These are phyloP conservation scores for Ardeotis arabs DNA, from an alignment of 2,113 vertebrate species.

Conservation along the genomic window DNA sequence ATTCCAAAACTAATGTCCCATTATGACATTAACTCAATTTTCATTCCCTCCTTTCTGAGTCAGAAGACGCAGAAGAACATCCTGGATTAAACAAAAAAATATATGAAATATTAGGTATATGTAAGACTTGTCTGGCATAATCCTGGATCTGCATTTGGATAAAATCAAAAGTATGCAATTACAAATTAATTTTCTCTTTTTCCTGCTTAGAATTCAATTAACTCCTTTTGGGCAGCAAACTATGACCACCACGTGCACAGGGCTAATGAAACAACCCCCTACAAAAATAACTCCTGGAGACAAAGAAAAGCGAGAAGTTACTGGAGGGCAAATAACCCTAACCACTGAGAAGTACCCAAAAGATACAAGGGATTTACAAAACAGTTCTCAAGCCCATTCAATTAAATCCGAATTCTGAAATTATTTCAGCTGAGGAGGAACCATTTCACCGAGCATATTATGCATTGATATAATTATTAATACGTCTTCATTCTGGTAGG, in stretches of 20 bases:
- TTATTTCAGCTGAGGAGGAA: not conserved
- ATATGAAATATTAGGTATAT: not conserved
- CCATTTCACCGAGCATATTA: not conserved
- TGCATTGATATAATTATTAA: not conserved
- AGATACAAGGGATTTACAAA: not conserved
- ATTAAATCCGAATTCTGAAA: not conserved
- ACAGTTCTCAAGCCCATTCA: not conserved
- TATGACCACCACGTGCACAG: not conserved
- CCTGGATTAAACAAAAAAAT: not conserved
- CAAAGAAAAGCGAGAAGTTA: not conserved
- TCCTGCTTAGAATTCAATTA: not conserved
- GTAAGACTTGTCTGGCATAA: not conserved
- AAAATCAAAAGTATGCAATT: slow-evolving; percentile 5
- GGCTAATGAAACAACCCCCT: not conserved
- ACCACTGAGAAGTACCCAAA: not conserved
- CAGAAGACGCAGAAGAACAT: not conserved
- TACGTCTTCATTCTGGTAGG: not conserved
- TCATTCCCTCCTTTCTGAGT: slow-evolving; percentile 11
- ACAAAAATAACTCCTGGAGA: not conserved
- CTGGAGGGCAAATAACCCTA: not conserved
- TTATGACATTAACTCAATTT: not conserved
- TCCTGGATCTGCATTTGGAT: not conserved
- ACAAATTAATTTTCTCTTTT: not conserved
- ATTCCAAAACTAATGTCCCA: not conserved
- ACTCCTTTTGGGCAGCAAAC: not conserved